A percentile compares a stretch with the other conserved stretches of the same genome.
Conservation (phyloP, 2,797 vertebrate genomes). For the Poecilia gillii region DNA sequence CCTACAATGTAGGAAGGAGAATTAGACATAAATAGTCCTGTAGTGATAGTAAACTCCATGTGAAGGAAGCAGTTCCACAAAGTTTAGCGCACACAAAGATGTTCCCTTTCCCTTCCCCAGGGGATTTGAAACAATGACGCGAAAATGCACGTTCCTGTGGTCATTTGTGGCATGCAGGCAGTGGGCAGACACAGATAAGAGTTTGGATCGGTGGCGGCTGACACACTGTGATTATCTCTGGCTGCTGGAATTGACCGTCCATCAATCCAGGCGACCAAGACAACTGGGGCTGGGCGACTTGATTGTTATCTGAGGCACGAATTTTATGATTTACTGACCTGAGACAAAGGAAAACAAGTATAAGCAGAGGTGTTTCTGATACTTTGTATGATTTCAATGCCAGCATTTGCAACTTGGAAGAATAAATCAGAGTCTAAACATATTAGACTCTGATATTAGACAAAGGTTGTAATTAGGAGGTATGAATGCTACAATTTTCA, state of each 20-base stretch:
- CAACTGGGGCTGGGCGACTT: slow-evolving; percentile 56
- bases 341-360: slow-evolving; percentile 31
- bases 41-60: slow-evolving; percentile 45
- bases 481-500: neutral
- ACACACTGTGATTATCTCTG: slow-evolving; percentile 79
- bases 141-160: slow-evolving; percentile 65
- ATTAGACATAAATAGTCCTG: slow-evolving; percentile 29
- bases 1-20: slow-evolving; percentile 13
- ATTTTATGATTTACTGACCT: slow-evolving; percentile 72
- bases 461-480: neutral
- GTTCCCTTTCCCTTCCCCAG: slow-evolving; percentile 24
- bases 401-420: neutral
- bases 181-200: slow-evolving; percentile 80
- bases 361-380: slow-evolving; percentile 54
- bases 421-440: neutral
- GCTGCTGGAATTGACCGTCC: slow-evolving; percentile 74
- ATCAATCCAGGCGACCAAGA: slow-evolving; percentile 73
- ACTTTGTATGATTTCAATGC: slow-evolving; percentile 8
- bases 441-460: too few species aligned
- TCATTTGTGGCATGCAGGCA: slow-evolving; percentile 72
- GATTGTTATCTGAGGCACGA: slow-evolving; percentile 64
- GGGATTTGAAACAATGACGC: slow-evolving; percentile 70
- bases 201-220: slow-evolving; percentile 77
- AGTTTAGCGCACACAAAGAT: slow-evolving; percentile 40
- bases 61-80: slow-evolving; percentile 36